Conservation (phyloP, 2,113 vertebrate species). For the Aptenodytes patagonicus region DNA sequence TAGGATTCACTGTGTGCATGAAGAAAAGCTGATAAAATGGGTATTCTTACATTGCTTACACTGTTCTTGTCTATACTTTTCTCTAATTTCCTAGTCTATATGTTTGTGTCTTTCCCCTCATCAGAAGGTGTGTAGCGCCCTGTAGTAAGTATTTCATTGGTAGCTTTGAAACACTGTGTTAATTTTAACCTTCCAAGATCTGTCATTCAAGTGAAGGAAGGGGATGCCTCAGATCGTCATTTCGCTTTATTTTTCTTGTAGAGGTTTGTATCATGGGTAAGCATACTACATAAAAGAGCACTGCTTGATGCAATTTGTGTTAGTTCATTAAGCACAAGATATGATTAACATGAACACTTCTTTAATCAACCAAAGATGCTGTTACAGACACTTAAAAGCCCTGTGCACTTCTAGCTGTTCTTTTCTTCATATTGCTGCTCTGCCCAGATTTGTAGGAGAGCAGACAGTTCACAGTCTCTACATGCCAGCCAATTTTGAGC, state of each 20-base stretch:
- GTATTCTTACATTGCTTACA: not conserved
- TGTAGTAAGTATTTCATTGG: not conserved
- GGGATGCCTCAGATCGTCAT: not conserved
- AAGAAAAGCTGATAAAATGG: not conserved
- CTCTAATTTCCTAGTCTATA: fast-evolving
- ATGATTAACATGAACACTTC: not conserved
- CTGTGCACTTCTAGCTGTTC: not conserved
- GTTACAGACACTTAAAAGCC: not conserved
- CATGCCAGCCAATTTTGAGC: not conserved
- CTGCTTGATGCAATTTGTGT: slow-evolving; percentile 5
- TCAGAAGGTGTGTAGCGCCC: not conserved
- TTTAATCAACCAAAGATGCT: not conserved
- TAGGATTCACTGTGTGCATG: not conserved
- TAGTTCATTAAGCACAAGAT: slow-evolving; percentile 11
- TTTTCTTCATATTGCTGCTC: not conserved
- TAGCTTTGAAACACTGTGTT: not conserved
- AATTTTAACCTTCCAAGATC: not conserved
- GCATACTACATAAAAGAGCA: not conserved
- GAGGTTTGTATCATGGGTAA: not conserved
- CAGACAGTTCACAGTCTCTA: not conserved
- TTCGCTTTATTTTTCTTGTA: not conserved
- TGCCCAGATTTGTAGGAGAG: not conserved
- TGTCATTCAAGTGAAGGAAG: not conserved
- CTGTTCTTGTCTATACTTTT: not conserved
- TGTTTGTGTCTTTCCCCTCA: not conserved